A percentile compares a stretch with the other conserved stretches of the same genome.
phyloP scores from a whole-genome alignment of 1,140 invertebrate species.

The Diorhabda sublineata region DNA sequence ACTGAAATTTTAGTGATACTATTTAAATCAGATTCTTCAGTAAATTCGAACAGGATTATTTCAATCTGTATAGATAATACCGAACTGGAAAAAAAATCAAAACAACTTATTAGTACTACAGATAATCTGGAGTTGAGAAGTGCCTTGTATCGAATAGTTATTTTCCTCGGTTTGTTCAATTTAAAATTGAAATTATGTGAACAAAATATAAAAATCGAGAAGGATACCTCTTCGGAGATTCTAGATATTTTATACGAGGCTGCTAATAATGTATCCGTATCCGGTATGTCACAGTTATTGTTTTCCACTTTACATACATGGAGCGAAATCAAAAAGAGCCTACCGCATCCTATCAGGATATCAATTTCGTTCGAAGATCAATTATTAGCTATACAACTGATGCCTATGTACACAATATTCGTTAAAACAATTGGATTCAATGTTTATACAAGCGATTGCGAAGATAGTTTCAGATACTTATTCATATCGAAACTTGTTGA shows the following conservation, averaged over 20 bases:
- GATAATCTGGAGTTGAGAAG: conserved; percentile 10
- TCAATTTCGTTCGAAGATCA: conserved; percentile 52
- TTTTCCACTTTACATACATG: conserved; percentile 23
- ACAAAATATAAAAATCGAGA: conserved; percentile 8
- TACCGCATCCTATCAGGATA: conserved; percentile 38
- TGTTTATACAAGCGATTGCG: conserved; percentile 45
- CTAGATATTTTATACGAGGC: conserved; percentile 6
- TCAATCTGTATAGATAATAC: conserved; percentile 19
- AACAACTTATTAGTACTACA: conserved; percentile 9
- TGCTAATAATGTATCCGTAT: conserved; percentile 7
- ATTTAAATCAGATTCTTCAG: conserved; percentile 39
- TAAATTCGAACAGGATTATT: conserved; percentile 25
- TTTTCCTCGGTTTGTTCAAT: not conserved
- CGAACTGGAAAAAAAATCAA: conserved; percentile 26
- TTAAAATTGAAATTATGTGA: conserved; percentile 4
- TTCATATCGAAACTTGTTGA: conserved; percentile 13
- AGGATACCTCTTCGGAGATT: not conserved
- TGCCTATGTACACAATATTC: conserved; percentile 52
- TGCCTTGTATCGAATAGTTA: not conserved
- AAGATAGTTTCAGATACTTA: not conserved
- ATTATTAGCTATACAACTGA: conserved; percentile 55
- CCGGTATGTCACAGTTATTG: conserved; percentile 27
- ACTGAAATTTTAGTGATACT: conserved; percentile 23
- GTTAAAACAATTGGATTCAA: conserved; percentile 4
- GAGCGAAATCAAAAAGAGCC: conserved; percentile 48